These are phyloP conservation scores for Eueremaeus valkanovi DNA, from an alignment of 2,888 invertebrate species.

Conservation along the genomic window DNA sequence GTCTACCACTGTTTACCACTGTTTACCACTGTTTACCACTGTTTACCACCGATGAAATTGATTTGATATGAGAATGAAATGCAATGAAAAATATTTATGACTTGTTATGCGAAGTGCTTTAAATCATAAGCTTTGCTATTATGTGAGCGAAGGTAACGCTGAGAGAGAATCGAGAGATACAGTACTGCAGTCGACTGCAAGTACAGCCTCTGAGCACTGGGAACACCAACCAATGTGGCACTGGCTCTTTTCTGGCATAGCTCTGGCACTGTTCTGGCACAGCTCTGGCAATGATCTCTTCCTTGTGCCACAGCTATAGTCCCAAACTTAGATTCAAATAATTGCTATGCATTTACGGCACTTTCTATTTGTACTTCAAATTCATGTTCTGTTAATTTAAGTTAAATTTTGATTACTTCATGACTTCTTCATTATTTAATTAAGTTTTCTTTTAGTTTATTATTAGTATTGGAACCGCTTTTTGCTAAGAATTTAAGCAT, in stretches of 20 bases:
- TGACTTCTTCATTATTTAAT: constrained; percentile 7
- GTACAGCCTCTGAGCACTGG: constrained; percentile 16
- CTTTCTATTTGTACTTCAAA: not conserved
- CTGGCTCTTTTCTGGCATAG: not conserved
- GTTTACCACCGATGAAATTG: too few species aligned
- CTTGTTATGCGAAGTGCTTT: not conserved
- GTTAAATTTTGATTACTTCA: not conserved
- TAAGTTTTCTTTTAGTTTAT: constrained; percentile 1
- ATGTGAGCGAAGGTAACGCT: not conserved
- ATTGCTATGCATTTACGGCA: not conserved
- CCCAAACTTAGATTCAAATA: not conserved
- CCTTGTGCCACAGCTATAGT: not conserved
- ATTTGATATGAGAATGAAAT: constrained; percentile 84
- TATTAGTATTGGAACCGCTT: constrained; percentile 13
- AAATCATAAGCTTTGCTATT: not conserved
- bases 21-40: too few species aligned
- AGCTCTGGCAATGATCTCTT: not conserved
- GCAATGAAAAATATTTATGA: constrained; percentile 52
- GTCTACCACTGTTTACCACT: too few species aligned
- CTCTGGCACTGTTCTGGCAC: constrained; percentile 4
- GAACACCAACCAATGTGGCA: constrained; percentile 16
- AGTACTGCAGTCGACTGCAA: not conserved
- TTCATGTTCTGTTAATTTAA: not conserved
- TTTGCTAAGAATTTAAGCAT: not conserved
- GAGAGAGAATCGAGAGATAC: not conserved